phyloP scores from a whole-genome alignment of 1,140 invertebrate species.

The Lordiphosa mommai region DNA sequence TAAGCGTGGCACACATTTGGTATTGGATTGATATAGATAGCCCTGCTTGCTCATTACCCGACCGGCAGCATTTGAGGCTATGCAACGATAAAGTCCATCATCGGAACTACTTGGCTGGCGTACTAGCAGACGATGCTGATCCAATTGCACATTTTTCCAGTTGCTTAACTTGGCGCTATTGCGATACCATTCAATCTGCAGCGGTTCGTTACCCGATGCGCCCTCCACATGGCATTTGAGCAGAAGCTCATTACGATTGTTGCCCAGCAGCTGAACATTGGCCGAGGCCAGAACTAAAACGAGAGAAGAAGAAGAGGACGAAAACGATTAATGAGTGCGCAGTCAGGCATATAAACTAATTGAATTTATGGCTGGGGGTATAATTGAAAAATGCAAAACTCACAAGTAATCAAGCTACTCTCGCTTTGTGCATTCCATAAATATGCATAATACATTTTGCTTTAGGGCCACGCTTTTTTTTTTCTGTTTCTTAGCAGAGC shows the following conservation, averaged over 20 bases:
- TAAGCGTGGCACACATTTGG: constrained; percentile 65
- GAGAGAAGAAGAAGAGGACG: constrained; percentile 21
- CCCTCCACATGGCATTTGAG: constrained; percentile 88
- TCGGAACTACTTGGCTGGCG: constrained; percentile 83
- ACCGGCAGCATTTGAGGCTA: constrained; percentile 87
- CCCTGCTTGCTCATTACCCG: constrained; percentile 86
- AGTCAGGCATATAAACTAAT: constrained; percentile 31
- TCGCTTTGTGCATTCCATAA: constrained; percentile 49
- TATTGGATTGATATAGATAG: constrained; percentile 71
- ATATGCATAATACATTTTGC: constrained; percentile 57
- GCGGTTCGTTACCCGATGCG: constrained; percentile 82
- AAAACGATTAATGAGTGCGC: constrained; percentile 14
- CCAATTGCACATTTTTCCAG: constrained; percentile 83
- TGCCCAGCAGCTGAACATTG: constrained; percentile 83
- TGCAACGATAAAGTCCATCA: constrained; percentile 87
- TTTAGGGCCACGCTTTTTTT: constrained; percentile 28
- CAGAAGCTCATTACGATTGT: constrained; percentile 83
- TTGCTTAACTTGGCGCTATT: constrained; percentile 84
- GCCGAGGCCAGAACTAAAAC: constrained; percentile 85
- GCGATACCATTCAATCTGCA: constrained; percentile 88
- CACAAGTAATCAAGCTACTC: constrained; percentile 12
- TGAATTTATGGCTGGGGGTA: constrained; percentile 29
- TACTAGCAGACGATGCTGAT: constrained; percentile 85
- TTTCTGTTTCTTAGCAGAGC: constrained; percentile 27
- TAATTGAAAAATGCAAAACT: not conserved